A percentile compares a stretch with the other conserved stretches of the same genome.
Conservation (phyloP, 35 echinoderm and acorn worm genomes). For the Apostichopus parvimensis region DNA sequence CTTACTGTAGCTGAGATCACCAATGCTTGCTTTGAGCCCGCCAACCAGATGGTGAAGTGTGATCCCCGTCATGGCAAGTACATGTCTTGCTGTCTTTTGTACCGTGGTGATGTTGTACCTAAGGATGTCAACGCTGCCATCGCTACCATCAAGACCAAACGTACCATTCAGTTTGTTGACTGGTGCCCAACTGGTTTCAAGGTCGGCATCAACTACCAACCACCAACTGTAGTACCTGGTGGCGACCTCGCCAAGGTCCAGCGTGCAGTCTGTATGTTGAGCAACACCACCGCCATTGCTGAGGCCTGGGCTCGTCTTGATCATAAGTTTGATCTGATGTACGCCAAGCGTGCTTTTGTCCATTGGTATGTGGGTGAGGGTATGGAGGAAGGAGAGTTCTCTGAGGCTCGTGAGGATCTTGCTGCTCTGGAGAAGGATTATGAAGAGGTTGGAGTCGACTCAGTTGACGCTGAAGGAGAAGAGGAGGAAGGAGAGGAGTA, state of each 20-base stretch:
- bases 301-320: conserved; percentile 46
- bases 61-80: too few relatives aligned
- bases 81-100: not conserved
- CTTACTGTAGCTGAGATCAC: too few relatives aligned
- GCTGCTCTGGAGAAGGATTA: conserved; percentile 71
- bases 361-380: conserved; percentile 65
- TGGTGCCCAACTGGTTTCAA: conserved; percentile 23
- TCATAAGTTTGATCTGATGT: conserved; percentile 65
- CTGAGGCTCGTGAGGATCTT: conserved; percentile 83
- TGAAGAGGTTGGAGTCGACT: conserved; percentile 48
- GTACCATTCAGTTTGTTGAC: conserved; percentile 40
- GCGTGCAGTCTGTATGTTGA: conserved; percentile 50
- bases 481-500: conserved; percentile 57
- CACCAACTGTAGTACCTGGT: conserved; percentile 1
- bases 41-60: too few relatives aligned
- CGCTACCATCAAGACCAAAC: conserved; percentile 41
- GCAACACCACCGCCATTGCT: conserved; percentile 49
- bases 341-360: conserved; percentile 69
- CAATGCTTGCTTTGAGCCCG: too few relatives aligned
- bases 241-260: conserved; percentile 31
- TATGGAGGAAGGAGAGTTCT: conserved; percentile 70
- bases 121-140: conserved; percentile 56
- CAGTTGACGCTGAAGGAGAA: conserved; percentile 42
- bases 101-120: conserved; percentile 37
- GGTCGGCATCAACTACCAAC: conserved; percentile 9